Evolutionary conservation across 1,140 invertebrate genomes (phyloP).

Genomic region (Ostrea denselamellosa): DNA sequence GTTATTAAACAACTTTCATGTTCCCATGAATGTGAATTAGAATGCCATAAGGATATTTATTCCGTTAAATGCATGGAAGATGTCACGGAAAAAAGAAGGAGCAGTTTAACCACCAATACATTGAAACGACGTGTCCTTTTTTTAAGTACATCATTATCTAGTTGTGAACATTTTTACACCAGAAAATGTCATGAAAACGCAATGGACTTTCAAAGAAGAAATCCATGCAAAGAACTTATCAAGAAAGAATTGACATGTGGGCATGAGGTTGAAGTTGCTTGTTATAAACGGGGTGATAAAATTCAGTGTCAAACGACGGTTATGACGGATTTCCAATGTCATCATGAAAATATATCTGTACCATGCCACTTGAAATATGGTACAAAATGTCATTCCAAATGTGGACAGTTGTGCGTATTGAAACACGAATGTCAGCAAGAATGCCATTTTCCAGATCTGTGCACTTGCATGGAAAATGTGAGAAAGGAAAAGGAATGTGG

Average conservation of each 20-base stretch:
- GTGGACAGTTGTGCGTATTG: not conserved
- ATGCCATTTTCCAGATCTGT: slow-evolving; percentile 81
- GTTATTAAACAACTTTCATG: slow-evolving; percentile 55
- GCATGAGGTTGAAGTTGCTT: slow-evolving; percentile 69
- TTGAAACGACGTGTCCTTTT: slow-evolving; percentile 58
- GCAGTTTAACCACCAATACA: slow-evolving; percentile 72
- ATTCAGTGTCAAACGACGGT: slow-evolving; percentile 15
- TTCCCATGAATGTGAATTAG: slow-evolving; percentile 58
- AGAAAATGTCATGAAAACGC: slow-evolving; percentile 63
- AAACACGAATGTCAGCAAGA: slow-evolving; percentile 71
- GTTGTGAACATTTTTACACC: slow-evolving; percentile 82
- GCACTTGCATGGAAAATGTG: slow-evolving; percentile 71
- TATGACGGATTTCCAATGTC: not conserved
- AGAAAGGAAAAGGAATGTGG: slow-evolving; percentile 75
- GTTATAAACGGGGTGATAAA: slow-evolving; percentile 53
- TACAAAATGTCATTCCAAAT: not conserved
- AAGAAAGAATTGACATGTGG: slow-evolving; percentile 56
- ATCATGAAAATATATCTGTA: not conserved
- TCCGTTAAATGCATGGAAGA: slow-evolving; percentile 82
- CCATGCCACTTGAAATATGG: not conserved
- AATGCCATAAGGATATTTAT: slow-evolving; percentile 79
- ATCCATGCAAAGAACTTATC: slow-evolving; percentile 18
- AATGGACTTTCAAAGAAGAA: not conserved
- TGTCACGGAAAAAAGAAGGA: slow-evolving; percentile 60
- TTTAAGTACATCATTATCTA: slow-evolving; percentile 82